These are phyloP conservation scores for Lasiurus borealis DNA, from an alignment of 2,113 vertebrate species.

Conservation along the genomic window DNA sequence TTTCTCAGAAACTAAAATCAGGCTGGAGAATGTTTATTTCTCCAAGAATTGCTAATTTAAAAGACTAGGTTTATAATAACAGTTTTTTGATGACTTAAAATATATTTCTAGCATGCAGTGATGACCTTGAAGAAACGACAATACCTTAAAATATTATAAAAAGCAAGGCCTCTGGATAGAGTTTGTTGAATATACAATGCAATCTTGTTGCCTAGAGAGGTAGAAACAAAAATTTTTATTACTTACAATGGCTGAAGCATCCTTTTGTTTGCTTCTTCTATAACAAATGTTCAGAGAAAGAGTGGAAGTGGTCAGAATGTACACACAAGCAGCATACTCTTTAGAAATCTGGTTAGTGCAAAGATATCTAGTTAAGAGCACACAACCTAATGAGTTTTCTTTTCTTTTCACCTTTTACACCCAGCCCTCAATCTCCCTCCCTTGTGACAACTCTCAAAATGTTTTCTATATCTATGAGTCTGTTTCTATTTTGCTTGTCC, in stretches of 20 bases:
- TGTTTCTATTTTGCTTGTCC: not conserved
- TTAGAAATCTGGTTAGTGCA: not conserved
- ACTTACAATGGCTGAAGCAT: not conserved
- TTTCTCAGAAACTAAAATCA: slow-evolving; percentile 25
- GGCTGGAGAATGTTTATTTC: not conserved
- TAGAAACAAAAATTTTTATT: not conserved
- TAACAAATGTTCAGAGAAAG: not conserved
- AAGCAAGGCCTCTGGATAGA: slow-evolving; percentile 16
- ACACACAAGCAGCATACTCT: not conserved
- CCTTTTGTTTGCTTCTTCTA: slow-evolving; percentile 46
- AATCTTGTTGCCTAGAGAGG: not conserved
- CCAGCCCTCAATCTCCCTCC: not conserved
- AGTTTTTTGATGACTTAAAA: slow-evolving; percentile 7
- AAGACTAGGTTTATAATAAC: slow-evolving; percentile 20
- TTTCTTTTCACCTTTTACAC: not conserved
- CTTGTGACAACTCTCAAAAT: not conserved
- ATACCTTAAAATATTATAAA: not conserved
- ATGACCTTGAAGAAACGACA: slow-evolving; percentile 22
- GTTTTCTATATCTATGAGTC: not conserved
- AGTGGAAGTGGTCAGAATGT: not conserved
- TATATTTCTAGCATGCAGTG: not conserved
- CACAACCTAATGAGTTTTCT: not conserved
- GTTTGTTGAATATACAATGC: not conserved
- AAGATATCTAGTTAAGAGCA: not conserved
- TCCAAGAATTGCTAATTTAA: not conserved